Conservation (phyloP, 1,140 invertebrate genomes). For the Drosophila virilis region DNA sequence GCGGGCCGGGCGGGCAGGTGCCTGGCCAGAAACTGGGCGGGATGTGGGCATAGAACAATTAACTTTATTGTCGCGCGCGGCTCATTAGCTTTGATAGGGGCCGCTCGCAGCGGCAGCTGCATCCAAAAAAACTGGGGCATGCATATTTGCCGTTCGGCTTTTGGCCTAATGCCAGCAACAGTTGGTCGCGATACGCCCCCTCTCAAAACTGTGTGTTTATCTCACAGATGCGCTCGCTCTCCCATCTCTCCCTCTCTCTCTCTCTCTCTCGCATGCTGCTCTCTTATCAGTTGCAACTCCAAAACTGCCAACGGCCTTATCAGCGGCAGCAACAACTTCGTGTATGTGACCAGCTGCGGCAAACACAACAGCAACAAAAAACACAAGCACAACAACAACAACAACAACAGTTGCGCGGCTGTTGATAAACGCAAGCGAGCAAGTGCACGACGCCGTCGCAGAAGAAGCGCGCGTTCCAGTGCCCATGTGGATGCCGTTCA, state of each 20-base stretch:
- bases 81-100: conserved; percentile 33
- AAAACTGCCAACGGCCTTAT: conserved; percentile 46
- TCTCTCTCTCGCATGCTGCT: not conserved
- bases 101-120: conserved; percentile 33
- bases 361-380: conserved; percentile 5
- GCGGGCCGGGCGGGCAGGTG: not conserved
- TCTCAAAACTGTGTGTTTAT: conserved; percentile 3
- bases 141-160: conserved; percentile 43
- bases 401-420: conserved; percentile 21
- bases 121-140: conserved; percentile 51
- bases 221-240: not conserved
- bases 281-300: conserved; percentile 43
- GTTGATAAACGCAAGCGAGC: conserved; percentile 56
- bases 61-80: conserved; percentile 27
- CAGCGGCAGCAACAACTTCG: conserved; percentile 27
- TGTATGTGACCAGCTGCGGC: conserved; percentile 5
- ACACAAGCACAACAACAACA: no score
- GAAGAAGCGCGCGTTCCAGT: conserved; percentile 23
- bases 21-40: not conserved
- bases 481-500: conserved; percentile 23
- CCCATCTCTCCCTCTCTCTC: conserved; percentile 2
- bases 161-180: conserved; percentile 46
- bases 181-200: conserved; percentile 24
- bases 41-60: conserved; percentile 9
- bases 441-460: conserved; percentile 74